Base-by-base conservation (phyloP, 2,888 invertebrate genomes). In the Lasiommata megera region DNA sequence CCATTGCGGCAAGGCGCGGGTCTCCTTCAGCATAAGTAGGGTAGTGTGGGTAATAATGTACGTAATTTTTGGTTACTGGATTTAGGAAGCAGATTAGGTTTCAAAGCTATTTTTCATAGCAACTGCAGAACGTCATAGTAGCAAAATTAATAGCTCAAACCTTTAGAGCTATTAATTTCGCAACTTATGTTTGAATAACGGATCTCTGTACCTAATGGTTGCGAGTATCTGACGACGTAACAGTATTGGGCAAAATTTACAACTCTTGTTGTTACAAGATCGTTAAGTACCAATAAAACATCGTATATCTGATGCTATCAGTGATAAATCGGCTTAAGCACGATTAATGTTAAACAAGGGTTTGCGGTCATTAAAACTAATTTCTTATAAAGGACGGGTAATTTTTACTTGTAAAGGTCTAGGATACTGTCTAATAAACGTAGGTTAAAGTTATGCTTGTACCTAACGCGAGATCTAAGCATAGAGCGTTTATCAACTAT, bases 191-290 rank as follows among this genome's bases (percentile, higher is more conserved):
- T 38, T 51, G 29, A 52, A 52, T 40, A 52, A 52, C 52, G 52
- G 51, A 8, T 29, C 41, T 5, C 17, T 18, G 31, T 31, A 34
- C 34, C 34, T 11, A 31, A 52, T 52, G 23, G 40, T 40, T 43
- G 53, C 23, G 14, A 29, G 36, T 53, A 53, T 34, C 43, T 18
- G 43, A 36, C 53, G 31, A 53, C 36, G 34, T 52, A 52, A 52
- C 34, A 53, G 36, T 44, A 53, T 53, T 43, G 44, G 43, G 53
- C 43, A 11, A 53, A 53, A 53, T 53, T 53, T 53, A 53, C 53
- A 43, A 44, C 53, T 36, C 36, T 23, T 53, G 53, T 53, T 17
- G 52, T 36, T 44, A 53, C 43, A 36, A 23, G 53, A 44, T 44
- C 43, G 53, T 53, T 23, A 53, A 53, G 43, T 44, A 36, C 43